Evolutionary conservation across 2,113 vertebrate species (phyloP).

Genomic region (Chionis minor): DNA sequence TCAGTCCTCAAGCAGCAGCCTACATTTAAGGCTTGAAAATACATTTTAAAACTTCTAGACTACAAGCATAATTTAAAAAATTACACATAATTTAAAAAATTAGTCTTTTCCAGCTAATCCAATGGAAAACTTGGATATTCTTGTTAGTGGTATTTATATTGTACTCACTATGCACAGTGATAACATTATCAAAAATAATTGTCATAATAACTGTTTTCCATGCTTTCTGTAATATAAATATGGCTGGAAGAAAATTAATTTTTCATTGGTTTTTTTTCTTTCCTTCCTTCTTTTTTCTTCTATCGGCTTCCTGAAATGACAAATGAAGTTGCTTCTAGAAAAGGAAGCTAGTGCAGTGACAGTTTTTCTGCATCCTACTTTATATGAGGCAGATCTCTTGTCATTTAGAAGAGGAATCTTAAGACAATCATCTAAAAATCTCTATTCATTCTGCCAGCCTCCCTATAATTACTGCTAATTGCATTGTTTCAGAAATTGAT

Average conservation of each 20-base stretch:
- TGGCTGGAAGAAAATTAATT: neutral
- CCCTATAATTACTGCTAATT: constrained; percentile 39
- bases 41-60: neutral
- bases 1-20: neutral
- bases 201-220: neutral
- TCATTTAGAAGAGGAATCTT: neutral
- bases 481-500: constrained; percentile 6
- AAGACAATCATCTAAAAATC: neutral
- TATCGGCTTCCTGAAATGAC: neutral
- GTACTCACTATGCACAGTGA: neutral
- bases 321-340: neutral
- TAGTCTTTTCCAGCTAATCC: neutral
- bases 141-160: neutral
- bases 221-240: neutral
- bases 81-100: neutral
- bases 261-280: neutral
- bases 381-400: neutral
- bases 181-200: neutral
- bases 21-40: neutral
- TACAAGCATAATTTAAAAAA: neutral
- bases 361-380: neutral
- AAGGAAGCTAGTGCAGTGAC: neutral
- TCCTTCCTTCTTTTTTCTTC: neutral
- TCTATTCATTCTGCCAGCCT: neutral
- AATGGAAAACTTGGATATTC: neutral